These are phyloP conservation scores for Oreochromis grahami DNA, from an alignment of 2,797 vertebrate species.

Conservation along the genomic window DNA sequence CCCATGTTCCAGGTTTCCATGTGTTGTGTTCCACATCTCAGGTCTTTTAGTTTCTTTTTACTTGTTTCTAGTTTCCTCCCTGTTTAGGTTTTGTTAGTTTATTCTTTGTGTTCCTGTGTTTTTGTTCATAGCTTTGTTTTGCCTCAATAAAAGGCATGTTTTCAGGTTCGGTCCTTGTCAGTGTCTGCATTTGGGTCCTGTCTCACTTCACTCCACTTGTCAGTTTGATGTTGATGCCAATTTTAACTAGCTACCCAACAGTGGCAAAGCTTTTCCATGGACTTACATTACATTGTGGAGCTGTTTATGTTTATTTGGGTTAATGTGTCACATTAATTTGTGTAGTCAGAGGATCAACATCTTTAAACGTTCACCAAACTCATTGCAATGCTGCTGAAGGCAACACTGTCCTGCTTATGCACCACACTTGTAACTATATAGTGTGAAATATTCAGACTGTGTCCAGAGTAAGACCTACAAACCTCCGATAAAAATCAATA, in stretches of 20 bases:
- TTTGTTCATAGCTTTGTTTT: too few relatives aligned
- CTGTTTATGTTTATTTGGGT: not conserved
- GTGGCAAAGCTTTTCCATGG: not conserved
- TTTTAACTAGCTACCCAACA: not conserved
- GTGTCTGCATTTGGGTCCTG: too few relatives aligned
- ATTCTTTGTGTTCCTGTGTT: too few relatives aligned
- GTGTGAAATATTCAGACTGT: not conserved
- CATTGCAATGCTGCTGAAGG: not conserved
- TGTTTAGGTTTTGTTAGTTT: not conserved
- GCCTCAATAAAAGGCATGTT: too few relatives aligned
- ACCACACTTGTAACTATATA: not conserved
- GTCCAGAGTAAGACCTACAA: not conserved
- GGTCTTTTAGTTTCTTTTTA: not conserved
- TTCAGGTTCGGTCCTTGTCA: too few relatives aligned
- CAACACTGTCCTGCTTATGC: not conserved
- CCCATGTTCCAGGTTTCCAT: not conserved
- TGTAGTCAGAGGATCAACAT: not conserved
- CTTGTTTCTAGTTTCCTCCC: not conserved
- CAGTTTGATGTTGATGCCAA: not conserved
- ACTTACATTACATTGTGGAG: not conserved
- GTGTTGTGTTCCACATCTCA: not conserved
- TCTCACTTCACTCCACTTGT: not conserved
- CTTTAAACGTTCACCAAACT: not conserved
- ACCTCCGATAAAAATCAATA: not conserved
- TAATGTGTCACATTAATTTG: not conserved